Conservation (phyloP, 2,888 invertebrate species). For the Neoaliturus tenellus region DNA sequence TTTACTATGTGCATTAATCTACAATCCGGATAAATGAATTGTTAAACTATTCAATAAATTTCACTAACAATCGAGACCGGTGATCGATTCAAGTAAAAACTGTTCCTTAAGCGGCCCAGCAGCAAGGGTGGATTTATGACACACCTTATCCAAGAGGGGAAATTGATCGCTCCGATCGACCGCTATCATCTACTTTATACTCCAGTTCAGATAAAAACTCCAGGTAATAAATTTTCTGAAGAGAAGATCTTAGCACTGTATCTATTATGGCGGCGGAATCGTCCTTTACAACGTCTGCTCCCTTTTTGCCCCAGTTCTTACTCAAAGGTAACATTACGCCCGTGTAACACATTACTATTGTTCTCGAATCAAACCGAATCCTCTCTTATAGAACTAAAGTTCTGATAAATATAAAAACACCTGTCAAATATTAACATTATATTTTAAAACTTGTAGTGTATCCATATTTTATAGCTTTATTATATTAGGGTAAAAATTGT, state of each 20-base stretch:
- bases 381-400: too few species aligned
- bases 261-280: slow-evolving; percentile 6
- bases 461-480: too few species aligned
- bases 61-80: not conserved
- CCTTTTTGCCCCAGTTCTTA: not conserved
- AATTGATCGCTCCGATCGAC: slow-evolving; percentile 35
- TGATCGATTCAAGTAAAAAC: slow-evolving; percentile 4
- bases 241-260: slow-evolving; percentile 16
- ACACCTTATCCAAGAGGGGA: slow-evolving; percentile 27
- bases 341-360: too few species aligned
- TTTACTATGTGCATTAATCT: too few species aligned
- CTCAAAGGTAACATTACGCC: not conserved
- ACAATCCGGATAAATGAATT: too few species aligned
- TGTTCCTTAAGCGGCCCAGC: not conserved
- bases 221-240: not conserved
- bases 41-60: too few species aligned
- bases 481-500: too few species aligned
- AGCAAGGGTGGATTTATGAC: slow-evolving; percentile 14
- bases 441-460: too few species aligned
- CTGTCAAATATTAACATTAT: too few species aligned
- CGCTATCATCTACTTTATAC: slow-evolving; percentile 39
- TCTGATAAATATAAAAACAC: too few species aligned
- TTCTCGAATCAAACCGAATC: too few species aligned
- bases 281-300: not conserved
- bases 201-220: slow-evolving; percentile 32